A percentile compares a stretch with the other conserved stretches of the same genome.
These are phyloP conservation scores for Machaerirhynchus nigripectus DNA, from an alignment of 2,113 vertebrate genomes.

Conservation along the genomic window DNA sequence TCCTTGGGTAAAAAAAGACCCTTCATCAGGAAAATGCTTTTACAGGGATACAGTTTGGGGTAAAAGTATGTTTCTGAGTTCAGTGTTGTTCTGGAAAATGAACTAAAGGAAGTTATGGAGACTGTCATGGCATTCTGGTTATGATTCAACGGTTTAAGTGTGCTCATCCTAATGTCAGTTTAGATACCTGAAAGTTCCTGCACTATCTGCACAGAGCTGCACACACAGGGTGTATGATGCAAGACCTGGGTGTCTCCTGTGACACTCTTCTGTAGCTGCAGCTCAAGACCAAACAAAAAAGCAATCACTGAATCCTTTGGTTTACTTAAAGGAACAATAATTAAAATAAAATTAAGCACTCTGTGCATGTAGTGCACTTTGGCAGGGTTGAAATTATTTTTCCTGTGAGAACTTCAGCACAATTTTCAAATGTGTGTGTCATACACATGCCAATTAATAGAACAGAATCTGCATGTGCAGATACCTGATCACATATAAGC, in stretches of 20 bases:
- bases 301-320: not conserved
- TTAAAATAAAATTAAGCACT: not conserved
- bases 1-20: not conserved
- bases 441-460: not conserved
- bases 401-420: not conserved
- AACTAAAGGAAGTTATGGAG: not conserved
- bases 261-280: not conserved
- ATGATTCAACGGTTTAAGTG: not conserved
- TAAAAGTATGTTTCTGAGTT: not conserved
- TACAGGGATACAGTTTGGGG: not conserved
- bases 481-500: not conserved
- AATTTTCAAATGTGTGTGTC: not conserved
- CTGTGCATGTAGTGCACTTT: not conserved
- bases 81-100: not conserved
- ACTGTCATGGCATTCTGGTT: not conserved
- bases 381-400: not conserved
- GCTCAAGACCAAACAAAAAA: not conserved
- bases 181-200: not conserved
- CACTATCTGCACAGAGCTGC: not conserved
- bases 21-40: not conserved
- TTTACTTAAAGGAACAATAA: not conserved
- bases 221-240: accelerated
- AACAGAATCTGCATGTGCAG: not conserved
- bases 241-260: not conserved
- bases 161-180: not conserved